Evolutionary conservation across 2,113 vertebrate genomes (phyloP), one percentile per base, ranked within the genome.

Genomic region (Upupa epops): DNA sequence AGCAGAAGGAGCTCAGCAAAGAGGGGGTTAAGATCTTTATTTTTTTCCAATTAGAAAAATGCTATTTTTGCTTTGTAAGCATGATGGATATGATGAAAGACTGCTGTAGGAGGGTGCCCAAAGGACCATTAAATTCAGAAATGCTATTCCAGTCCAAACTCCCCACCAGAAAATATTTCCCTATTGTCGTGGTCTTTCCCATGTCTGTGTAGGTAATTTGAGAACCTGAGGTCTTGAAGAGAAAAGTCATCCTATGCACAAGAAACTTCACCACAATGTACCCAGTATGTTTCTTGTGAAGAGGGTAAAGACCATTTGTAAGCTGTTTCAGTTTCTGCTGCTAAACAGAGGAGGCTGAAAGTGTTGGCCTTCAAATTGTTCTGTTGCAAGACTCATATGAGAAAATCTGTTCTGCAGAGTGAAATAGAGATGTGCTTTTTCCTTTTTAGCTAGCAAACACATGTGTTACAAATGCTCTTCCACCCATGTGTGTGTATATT

Each of bases 401-500:
- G 75, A 51, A 48, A 86, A 83, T 11, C 52, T 79, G 37, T 52
- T 89, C 36, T 88, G 10, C n/a, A n/a, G 86, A 86, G 48, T 49
- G n/a, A 64, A 89, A 77, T 22, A 82, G 46, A 65, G n/a, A 49
- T 74, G 22, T 70, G 17, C 37, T 66, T 89, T 92, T 76, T 66
- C 36, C 2, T 51, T 85, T 63, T 72, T 34, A 46, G 24, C n/a
- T 66, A 42, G 51, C 26, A 82, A 40, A 70, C 0, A 0, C 42
- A 4, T 37, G 25, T 75, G 45, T 90, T 68, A 85, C 71, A 65
- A 92, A 58, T 54, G n/a, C 25, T 68, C 59, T 92, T 93, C 89
- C 76, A 82, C 63, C 59, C 90, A 45, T 80, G 32, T 15, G 55
- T 69, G 17, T 88, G 24, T 0, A 0, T 92, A 24, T 69, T 90